phyloP scores from a whole-genome alignment of 2,113 vertebrate species.

The Cranoglanis bouderius region DNA sequence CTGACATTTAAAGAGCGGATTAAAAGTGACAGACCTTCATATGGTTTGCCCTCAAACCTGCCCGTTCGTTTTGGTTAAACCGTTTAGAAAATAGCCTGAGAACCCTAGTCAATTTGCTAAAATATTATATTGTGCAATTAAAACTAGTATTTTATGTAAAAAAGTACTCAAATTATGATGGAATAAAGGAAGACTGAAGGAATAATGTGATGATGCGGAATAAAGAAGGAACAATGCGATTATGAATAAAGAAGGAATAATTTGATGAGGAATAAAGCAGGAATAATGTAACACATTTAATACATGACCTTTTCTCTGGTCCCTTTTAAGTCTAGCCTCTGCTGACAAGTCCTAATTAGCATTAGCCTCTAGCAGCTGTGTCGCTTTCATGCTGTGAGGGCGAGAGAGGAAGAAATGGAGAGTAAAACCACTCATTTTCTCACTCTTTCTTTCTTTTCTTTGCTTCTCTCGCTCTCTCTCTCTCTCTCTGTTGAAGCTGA shows the following conservation, averaged over 20 bases:
- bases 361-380: neutral
- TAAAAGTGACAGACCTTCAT: neutral
- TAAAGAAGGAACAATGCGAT: neutral
- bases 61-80: neutral
- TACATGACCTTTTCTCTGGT: neutral
- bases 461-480: neutral
- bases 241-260: neutral
- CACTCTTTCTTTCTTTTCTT: neutral
- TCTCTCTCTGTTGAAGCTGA: neutral
- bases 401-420: neutral
- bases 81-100: neutral
- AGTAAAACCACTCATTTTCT: neutral
- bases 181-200: neutral
- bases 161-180: neutral
- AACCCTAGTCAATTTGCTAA: neutral
- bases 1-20: neutral
- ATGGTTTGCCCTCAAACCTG: neutral
- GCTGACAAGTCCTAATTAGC: slow-evolving; percentile 18
- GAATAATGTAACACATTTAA: neutral
- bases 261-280: neutral
- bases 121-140: neutral
- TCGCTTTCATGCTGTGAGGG: neutral
- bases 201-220: neutral
- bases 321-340: neutral
- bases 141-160: neutral